Percentiles rank a stretch among this genome's conserved stretches.
phyloP scores from a whole-genome alignment of 2,797 vertebrate species.

The Gila robusta region DNA sequence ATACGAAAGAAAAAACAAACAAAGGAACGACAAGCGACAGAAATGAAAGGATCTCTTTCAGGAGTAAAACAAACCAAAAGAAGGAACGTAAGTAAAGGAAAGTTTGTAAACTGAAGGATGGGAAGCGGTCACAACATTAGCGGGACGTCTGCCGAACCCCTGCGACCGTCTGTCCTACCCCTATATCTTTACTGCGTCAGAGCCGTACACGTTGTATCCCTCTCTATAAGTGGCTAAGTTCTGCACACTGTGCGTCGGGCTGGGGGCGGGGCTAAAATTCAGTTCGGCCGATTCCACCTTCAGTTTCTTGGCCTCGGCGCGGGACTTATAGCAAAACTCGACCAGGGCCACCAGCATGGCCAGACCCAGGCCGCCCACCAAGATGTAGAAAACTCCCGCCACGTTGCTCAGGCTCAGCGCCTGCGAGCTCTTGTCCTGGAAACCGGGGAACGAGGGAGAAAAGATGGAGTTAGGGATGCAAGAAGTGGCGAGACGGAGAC shows the following conservation, averaged over 20 bases:
- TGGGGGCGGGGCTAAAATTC: slow-evolving; percentile 96
- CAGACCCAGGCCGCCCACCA: slow-evolving; percentile 98
- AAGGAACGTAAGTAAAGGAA: slow-evolving; percentile 31
- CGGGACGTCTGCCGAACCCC: slow-evolving; percentile 63
- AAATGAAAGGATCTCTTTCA: slow-evolving; percentile 40
- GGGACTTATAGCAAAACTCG: slow-evolving; percentile 99
- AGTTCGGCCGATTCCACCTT: slow-evolving; percentile 97
- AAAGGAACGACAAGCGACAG: slow-evolving; percentile 52
- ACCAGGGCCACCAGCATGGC: slow-evolving; percentile 99
- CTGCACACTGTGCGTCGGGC: slow-evolving; percentile 99
- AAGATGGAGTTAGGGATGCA: slow-evolving; percentile 73
- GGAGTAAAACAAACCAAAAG: slow-evolving; percentile 49
- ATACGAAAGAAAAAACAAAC: slow-evolving; percentile 48
- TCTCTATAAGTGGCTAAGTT: slow-evolving; percentile 99
- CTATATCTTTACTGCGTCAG: slow-evolving; percentile 99
- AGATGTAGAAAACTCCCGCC: slow-evolving; percentile 99
- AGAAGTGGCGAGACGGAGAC: neutral
- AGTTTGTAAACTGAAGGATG: slow-evolving; percentile 45
- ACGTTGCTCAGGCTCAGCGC: slow-evolving; percentile 99
- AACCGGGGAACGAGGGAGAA: slow-evolving; percentile 46
- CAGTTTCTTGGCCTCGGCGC: slow-evolving; percentile 99
- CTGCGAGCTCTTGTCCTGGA: slow-evolving; percentile 96
- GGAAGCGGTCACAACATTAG: slow-evolving; percentile 76
- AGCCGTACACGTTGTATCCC: slow-evolving; percentile 99
- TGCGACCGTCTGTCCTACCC: slow-evolving; percentile 97